phyloP scores from a whole-genome alignment of 2,797 vertebrate genomes.

The Molothrus ater region DNA sequence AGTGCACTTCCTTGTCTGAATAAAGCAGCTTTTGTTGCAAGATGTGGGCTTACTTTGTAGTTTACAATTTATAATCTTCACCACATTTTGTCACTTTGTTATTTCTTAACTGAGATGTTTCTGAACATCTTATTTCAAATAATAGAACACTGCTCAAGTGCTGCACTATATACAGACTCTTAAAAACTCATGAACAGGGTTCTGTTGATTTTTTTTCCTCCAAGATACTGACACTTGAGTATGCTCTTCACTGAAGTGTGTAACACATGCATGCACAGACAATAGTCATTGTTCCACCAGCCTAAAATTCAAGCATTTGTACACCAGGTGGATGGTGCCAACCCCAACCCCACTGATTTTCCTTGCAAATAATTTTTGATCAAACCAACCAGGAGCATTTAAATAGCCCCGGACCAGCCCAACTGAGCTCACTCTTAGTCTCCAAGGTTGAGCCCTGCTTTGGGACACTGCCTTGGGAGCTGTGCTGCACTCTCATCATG shows the following conservation, averaged over 20 bases:
- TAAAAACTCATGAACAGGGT: background rate
- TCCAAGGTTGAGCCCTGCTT: fast-evolving
- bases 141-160: background rate
- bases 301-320: background rate
- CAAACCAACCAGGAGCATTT: background rate
- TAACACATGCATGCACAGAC: background rate
- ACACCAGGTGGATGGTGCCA: background rate
- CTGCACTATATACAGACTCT: background rate
- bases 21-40: constrained; percentile 67
- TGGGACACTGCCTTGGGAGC: background rate
- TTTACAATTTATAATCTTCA: constrained; percentile 39
- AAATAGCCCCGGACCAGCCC: fast-evolving
- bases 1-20: constrained; percentile 64
- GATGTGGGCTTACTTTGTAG: constrained; percentile 50
- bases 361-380: background rate
- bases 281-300: background rate
- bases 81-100: constrained; percentile 51
- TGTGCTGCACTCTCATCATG: fast-evolving
- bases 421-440: background rate
- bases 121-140: constrained; percentile 32
- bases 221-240: background rate
- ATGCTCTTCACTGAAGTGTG: background rate
- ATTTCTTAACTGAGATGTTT: constrained; percentile 33
- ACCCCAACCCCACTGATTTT: background rate
- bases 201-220: background rate